A percentile compares a stretch with the other conserved stretches of the same genome.
These are phyloP conservation scores for Erpobdella octoculata DNA, from an alignment of 2,888 invertebrate genomes.

Conservation along the genomic window DNA sequence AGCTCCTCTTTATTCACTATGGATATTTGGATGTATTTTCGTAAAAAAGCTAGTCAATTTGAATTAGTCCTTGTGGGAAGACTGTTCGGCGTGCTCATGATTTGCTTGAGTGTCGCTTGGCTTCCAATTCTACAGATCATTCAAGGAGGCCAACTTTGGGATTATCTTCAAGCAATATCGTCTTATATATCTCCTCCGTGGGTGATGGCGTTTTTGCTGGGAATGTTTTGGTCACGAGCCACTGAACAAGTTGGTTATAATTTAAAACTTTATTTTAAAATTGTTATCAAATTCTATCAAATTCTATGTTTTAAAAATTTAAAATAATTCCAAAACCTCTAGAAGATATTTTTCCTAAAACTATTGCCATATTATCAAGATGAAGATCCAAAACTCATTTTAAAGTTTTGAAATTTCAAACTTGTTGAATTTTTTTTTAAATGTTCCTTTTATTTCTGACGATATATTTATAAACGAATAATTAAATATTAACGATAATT, in stretches of 20 bases:
- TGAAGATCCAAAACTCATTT: too few relatives aligned
- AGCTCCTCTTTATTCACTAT: constrained; percentile 54
- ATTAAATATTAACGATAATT: too few relatives aligned
- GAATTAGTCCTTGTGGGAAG: constrained; percentile 41
- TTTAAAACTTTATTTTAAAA: background rate
- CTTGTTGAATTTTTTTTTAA: too few relatives aligned
- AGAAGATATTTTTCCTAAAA: too few relatives aligned
- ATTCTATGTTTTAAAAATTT: too few relatives aligned
- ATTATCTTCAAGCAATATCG: constrained; percentile 40
- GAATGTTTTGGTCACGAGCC: constrained; percentile 40
- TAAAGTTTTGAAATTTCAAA: too few relatives aligned
- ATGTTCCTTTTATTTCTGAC: too few relatives aligned
- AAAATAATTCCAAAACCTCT: too few relatives aligned
- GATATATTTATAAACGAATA: too few relatives aligned
- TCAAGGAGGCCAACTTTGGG: constrained; percentile 40
- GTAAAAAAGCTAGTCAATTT: constrained; percentile 34
- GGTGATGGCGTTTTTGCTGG: constrained; percentile 40
- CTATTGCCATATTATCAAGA: too few relatives aligned
- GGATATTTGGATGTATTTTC: constrained; percentile 49
- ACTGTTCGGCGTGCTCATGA: constrained; percentile 49
- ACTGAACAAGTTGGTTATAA: constrained; percentile 37
- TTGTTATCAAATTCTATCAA: too few relatives aligned
- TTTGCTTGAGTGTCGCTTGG: constrained; percentile 49
- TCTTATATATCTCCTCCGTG: constrained; percentile 41
- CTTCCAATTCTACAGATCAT: constrained; percentile 47